A percentile compares a stretch with the other conserved stretches of the same genome.
Conservation (phyloP, 2,797 vertebrate species). For the Brachymystax lenok region DNA sequence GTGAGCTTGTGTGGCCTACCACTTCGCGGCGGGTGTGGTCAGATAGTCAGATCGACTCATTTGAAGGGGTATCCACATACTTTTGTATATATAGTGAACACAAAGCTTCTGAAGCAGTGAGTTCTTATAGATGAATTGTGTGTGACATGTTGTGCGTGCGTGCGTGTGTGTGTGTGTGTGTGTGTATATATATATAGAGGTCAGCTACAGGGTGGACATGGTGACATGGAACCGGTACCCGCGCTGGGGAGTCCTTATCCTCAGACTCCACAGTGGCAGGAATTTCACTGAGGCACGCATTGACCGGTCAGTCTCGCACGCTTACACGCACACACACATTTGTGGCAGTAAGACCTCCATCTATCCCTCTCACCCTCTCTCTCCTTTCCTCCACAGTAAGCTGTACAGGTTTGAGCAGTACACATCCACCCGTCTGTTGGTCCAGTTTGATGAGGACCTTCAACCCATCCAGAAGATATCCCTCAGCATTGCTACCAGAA, state of each 20-base stretch:
- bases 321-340: too few species aligned
- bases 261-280: conserved; percentile 73
- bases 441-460: conserved; percentile 78
- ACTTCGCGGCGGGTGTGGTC: too few species aligned
- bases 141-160: neutral
- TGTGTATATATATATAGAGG: conserved; percentile 55
- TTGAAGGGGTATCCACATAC: too few species aligned
- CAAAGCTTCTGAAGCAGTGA: neutral
- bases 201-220: conserved; percentile 77
- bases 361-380: neutral
- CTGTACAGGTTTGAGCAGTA: conserved; percentile 75
- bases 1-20: too few species aligned
- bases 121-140: neutral
- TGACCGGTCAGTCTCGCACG: conserved; percentile 70
- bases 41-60: too few species aligned
- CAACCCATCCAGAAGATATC: conserved; percentile 77
- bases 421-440: conserved; percentile 76
- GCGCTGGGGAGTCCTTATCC: conserved; percentile 76
- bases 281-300: conserved; percentile 68
- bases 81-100: too few species aligned
- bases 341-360: neutral
- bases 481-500: conserved; percentile 73
- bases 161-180: neutral
- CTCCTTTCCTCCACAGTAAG: conserved; percentile 57
- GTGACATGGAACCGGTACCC: conserved; percentile 83